Evolutionary conservation across 2,797 vertebrate species (phyloP), one percentile per base, ranked within the genome.

Genomic region (Hylomyscus alleni): DNA sequence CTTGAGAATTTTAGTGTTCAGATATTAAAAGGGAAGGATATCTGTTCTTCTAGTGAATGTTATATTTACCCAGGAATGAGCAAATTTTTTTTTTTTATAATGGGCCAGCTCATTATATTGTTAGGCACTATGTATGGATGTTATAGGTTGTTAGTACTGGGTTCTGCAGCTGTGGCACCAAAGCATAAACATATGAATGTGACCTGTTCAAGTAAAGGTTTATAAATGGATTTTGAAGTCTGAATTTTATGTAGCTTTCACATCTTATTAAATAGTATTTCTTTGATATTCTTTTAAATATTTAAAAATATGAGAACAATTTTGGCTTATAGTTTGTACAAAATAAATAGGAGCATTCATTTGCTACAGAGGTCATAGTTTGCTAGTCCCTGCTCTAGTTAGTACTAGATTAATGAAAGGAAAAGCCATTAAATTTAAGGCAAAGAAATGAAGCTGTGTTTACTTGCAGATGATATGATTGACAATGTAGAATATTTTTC

Each of bases 231-330:
- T 29, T 34, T 76, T 91, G 83, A 80, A 62, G 44, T 86, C 85
- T 60, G 73, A 91, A 91, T 96, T 94, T 93, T 44, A 75, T 90
- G 0, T 54, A 72, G 34, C 50, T 72, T 86, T 72, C 13, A 52
- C 17, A 31, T 93, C 14, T 54, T 47, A 72, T 65, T 54, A 94
- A 94, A 44, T 92, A 92, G 60, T 65, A 87, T 81, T 91, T 47
- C 47, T 95, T 67, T 87, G 8, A 37, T 94, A n/a, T 54, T 54
- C 22, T 81, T 77, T 90, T 65, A 95, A 77, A 44, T 37, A 89
- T 78, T 95, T 52, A 67, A 81, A 94, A 81, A 81, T 58, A 37
- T 77, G 44, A 88, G 67, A 83, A 78, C 10, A 22, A 56, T 86
- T 82, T 92, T 92, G 69, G 44, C 44, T 87, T 91, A 26, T 7